phyloP scores from a whole-genome alignment of 92 coral and sea anemone species.

The Phenganax stokvisi region DNA sequence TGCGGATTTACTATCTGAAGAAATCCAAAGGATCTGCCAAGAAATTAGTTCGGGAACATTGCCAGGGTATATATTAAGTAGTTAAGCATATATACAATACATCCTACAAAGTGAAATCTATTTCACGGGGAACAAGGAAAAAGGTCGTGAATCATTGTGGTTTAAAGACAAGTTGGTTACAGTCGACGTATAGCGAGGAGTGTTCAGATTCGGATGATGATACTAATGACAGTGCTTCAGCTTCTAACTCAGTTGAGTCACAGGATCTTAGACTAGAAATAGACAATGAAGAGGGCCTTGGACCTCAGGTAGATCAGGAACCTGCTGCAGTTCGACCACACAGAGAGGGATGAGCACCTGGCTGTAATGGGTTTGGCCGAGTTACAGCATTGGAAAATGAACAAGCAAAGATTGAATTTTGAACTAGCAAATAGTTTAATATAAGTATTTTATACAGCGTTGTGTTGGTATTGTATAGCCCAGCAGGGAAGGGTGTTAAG shows the following conservation, averaged over 20 bases:
- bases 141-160: not conserved
- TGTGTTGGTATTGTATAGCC: not conserved
- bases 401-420: not conserved
- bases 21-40: no score
- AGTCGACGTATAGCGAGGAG: not conserved
- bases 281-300: not conserved
- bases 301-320: not conserved
- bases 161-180: not conserved
- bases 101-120: not conserved
- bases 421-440: not conserved
- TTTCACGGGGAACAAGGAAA: not conserved
- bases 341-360: not conserved
- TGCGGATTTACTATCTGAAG: slow-evolving; percentile 17
- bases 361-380: slow-evolving; percentile 1
- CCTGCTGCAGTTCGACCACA: slow-evolving; percentile 5
- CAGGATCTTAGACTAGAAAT: no score
- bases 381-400: not conserved
- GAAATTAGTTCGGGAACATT: not conserved
- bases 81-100: not conserved
- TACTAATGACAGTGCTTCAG: no score
- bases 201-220: not conserved
- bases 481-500: not conserved
- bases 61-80: not conserved
- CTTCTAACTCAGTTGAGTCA: not conserved
- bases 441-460: not conserved